Evolutionary conservation across 2,888 invertebrate genomes (phyloP).

Genomic region (Hololepta plana): DNA sequence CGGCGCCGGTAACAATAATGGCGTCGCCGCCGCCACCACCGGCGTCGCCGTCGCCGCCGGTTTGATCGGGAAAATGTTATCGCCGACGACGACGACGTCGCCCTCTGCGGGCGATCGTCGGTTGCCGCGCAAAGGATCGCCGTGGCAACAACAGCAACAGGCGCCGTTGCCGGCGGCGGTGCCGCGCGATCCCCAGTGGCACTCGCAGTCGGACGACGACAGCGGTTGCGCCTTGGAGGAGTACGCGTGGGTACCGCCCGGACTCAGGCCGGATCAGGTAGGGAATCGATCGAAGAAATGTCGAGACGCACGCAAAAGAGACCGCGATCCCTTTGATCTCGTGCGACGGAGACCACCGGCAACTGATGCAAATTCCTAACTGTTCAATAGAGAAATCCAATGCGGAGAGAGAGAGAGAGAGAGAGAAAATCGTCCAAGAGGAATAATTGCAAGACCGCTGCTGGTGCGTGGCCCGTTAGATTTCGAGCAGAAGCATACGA

Average conservation of each 20-base stretch:
- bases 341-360: too few species aligned
- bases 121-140: slow-evolving; percentile 38
- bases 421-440: too few species aligned
- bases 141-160: slow-evolving; percentile 9
- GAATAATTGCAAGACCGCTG: too few species aligned
- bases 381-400: too few species aligned
- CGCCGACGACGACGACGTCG: slow-evolving; percentile 23
- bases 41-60: slow-evolving; percentile 24
- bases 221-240: slow-evolving; percentile 95
- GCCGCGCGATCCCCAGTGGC: slow-evolving; percentile 52
- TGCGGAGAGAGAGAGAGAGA: too few species aligned
- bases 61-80: too few species aligned
- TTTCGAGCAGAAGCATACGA: too few species aligned
- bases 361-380: too few species aligned
- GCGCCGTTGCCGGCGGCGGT: slow-evolving; percentile 10
- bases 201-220: slow-evolving; percentile 92
- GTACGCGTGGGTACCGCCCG: slow-evolving; percentile 96
- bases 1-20: slow-evolving; percentile 24
- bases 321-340: too few species aligned
- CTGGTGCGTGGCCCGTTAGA: too few species aligned
- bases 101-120: slow-evolving; percentile 31
- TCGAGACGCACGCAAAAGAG: too few species aligned
- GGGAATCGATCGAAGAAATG: slow-evolving; percentile 14
- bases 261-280: slow-evolving; percentile 91
- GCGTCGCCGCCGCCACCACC: slow-evolving; percentile 26